Evolutionary conservation across 2,113 vertebrate genomes (phyloP).

Genomic region (Mirza zaza): DNA sequence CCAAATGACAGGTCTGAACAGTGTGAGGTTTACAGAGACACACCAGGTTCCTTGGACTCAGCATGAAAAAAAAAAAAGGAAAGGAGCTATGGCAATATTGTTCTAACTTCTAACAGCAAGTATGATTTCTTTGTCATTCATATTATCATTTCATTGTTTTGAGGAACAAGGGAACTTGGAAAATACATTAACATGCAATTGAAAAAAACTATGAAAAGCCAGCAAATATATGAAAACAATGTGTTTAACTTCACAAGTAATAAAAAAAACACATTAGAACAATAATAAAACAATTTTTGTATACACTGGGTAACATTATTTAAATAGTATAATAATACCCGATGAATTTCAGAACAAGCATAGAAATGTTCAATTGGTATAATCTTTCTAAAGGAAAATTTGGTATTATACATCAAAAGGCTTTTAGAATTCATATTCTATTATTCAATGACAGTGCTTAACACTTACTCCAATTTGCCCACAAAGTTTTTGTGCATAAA

Average conservation of each 20-base stretch:
- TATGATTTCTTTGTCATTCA: not conserved
- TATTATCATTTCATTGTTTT: not conserved
- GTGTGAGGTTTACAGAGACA: not conserved
- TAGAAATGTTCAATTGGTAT: not conserved
- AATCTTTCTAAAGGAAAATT: not conserved
- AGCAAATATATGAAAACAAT: not conserved
- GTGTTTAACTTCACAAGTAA: slow-evolving; percentile 6
- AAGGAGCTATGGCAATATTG: not conserved
- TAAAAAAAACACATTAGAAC: slow-evolving; percentile 9
- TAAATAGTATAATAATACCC: slow-evolving; percentile 20
- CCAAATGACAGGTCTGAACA: not conserved
- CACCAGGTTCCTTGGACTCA: not conserved
- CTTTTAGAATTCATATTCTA: not conserved
- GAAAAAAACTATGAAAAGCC: not conserved
- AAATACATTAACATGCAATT: not conserved
- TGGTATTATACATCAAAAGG: not conserved
- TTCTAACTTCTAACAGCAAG: not conserved
- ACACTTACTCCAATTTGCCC: not conserved
- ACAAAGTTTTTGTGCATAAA: not conserved
- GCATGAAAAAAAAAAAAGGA: not conserved
- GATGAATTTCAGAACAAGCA: not conserved
- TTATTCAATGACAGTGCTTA: not conserved
- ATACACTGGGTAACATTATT: not conserved
- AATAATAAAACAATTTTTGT: slow-evolving; percentile 15
- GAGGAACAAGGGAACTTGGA: not conserved